These are phyloP conservation scores for Phoxinus dragarum DNA, from an alignment of 2,797 vertebrate species.

Conservation along the genomic window DNA sequence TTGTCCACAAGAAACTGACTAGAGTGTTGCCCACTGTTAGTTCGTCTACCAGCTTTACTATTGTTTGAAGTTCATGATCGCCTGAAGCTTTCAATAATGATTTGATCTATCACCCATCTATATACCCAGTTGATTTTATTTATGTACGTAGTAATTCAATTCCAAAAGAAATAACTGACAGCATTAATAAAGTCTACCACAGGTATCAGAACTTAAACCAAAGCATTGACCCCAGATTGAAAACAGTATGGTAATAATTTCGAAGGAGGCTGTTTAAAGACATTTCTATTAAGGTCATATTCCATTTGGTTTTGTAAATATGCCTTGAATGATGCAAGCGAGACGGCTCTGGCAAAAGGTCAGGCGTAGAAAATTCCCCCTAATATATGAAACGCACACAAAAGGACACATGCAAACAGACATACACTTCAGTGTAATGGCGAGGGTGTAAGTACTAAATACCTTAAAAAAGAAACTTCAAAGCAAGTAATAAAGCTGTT, in stretches of 20 bases:
- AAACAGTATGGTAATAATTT: constrained; percentile 47
- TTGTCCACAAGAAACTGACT: constrained; percentile 52
- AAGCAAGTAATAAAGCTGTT: constrained; percentile 18
- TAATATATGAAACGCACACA: constrained; percentile 26
- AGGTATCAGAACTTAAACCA: constrained; percentile 47
- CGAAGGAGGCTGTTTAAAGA: constrained; percentile 34
- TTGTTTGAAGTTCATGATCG: constrained; percentile 65
- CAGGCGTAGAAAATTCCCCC: constrained; percentile 26
- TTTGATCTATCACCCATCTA: constrained; percentile 66
- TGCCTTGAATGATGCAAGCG: constrained; percentile 21
- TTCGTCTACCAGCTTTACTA: constrained; percentile 71
- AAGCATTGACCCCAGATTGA: constrained; percentile 40
- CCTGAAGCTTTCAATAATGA: constrained; percentile 69
- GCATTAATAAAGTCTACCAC: constrained; percentile 59
- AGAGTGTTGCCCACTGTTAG: constrained; percentile 66
- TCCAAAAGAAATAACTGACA: constrained; percentile 74
- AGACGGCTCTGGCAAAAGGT: constrained; percentile 14
- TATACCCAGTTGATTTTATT: constrained; percentile 75
- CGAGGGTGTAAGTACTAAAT: constrained; percentile 36
- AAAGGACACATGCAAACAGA: constrained; percentile 32
- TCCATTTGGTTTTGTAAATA: constrained; percentile 43
- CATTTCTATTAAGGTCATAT: constrained; percentile 39
- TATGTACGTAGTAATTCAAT: constrained; percentile 69
- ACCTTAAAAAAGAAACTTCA: constrained; percentile 33
- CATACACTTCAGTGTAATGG: not conserved